A percentile compares a stretch with the other conserved stretches of the same genome.
Conservation (phyloP, 2,888 invertebrate species). For the Hyposoter didymator region DNA sequence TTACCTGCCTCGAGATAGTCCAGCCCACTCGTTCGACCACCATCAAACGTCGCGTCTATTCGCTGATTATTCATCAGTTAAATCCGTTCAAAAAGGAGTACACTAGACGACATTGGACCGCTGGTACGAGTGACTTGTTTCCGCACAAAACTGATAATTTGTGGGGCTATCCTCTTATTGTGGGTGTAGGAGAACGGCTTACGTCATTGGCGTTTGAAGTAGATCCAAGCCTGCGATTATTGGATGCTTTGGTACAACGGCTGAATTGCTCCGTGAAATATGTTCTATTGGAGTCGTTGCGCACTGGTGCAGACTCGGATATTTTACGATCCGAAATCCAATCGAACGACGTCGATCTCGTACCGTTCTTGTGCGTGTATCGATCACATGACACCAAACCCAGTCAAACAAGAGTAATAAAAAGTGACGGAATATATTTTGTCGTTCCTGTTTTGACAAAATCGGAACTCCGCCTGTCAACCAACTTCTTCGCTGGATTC, state of each 20-base stretch:
- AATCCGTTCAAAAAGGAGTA: conserved; percentile 29
- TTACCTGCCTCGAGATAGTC: conserved; percentile 63
- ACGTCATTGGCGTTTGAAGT: too few relatives aligned
- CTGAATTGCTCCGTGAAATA: background rate
- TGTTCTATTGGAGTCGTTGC: background rate
- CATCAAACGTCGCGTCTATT: background rate
- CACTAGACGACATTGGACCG: background rate
- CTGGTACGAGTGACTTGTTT: background rate
- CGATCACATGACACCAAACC: background rate
- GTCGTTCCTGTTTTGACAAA: background rate
- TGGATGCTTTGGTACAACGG: background rate
- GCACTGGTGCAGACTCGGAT: rapidly evolving
- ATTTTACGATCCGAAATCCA: background rate
- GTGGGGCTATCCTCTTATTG: background rate
- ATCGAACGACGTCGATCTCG: background rate
- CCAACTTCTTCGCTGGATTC: conserved; percentile 17
- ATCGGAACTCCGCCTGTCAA: background rate
- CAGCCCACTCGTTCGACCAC: background rate
- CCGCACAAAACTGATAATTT: background rate
- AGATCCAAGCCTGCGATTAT: background rate
- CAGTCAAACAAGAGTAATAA: background rate
- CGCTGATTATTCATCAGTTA: background rate
- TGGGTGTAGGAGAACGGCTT: background rate
- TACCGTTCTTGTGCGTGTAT: conserved; percentile 33
- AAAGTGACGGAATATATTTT: background rate